Conservation (phyloP, 2,888 invertebrate species). For the Rhyacophila evoluta region DNA sequence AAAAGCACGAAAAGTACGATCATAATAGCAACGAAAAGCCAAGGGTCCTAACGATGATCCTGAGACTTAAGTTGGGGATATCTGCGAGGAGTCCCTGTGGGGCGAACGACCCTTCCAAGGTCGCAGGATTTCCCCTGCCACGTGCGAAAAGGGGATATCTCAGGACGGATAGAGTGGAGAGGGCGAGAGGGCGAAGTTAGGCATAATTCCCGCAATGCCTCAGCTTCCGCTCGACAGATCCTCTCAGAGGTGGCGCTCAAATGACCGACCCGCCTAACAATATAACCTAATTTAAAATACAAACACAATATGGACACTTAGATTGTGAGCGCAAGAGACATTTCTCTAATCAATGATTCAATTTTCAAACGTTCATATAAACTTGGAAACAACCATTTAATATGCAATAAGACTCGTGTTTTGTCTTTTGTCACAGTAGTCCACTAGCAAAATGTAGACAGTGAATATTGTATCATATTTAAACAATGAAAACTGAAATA, state of each 20-base stretch:
- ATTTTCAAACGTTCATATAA: too few relatives aligned
- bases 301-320: too few relatives aligned
- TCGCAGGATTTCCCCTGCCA: not conserved
- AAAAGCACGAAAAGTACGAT: not conserved
- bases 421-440: too few relatives aligned
- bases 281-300: too few relatives aligned
- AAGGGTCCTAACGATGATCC: not conserved
- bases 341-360: too few relatives aligned
- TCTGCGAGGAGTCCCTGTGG: not conserved
- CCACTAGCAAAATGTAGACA: too few relatives aligned
- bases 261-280: not conserved
- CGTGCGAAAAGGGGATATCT: not conserved
- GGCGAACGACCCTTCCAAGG: constrained; percentile 16
- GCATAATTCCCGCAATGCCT: not conserved
- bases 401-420: too few relatives aligned
- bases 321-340: too few relatives aligned
- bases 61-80: not conserved
- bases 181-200: not conserved
- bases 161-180: not conserved
- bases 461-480: too few relatives aligned
- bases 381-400: too few relatives aligned
- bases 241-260: not conserved
- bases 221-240: constrained; percentile 5
- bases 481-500: too few relatives aligned
- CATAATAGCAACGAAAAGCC: not conserved